Evolutionary conservation across 2,888 invertebrate genomes (phyloP).

Genomic region (Cremastobaeus sp.): DNA sequence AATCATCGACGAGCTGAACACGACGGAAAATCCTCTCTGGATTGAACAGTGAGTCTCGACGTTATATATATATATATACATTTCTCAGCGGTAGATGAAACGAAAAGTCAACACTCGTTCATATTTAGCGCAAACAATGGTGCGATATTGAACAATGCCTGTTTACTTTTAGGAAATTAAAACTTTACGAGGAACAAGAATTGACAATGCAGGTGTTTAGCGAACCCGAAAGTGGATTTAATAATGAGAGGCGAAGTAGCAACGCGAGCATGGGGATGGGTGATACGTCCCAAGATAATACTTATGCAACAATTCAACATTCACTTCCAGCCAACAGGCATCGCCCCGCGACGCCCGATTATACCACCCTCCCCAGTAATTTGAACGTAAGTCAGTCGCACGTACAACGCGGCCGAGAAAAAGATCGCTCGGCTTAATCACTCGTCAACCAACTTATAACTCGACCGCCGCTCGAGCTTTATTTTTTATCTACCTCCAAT

Average conservation of each 20-base stretch:
- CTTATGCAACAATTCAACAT: constrained; percentile 89
- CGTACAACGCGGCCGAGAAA: constrained; percentile 6
- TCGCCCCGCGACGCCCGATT: constrained; percentile 76
- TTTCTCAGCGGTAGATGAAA: background rate
- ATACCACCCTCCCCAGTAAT: constrained; percentile 80
- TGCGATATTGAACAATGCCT: background rate
- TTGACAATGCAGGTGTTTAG: constrained; percentile 95
- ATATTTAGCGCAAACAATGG: constrained; percentile 6
- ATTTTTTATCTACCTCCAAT: too few species aligned
- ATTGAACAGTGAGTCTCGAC: constrained; percentile 90
- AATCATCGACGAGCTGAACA: constrained; percentile 90
- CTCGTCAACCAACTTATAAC: too few species aligned
- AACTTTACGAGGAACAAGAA: constrained; percentile 94
- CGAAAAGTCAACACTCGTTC: background rate
- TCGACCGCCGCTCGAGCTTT: too few species aligned
- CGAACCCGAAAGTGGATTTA: constrained; percentile 84
- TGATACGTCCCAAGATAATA: constrained; percentile 82
- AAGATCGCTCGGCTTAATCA: too few species aligned
- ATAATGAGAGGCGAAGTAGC: constrained; percentile 79
- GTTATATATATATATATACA: too few species aligned
- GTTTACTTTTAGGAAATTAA: constrained; percentile 82
- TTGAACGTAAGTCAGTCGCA: constrained; percentile 78
- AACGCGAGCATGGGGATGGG: constrained; percentile 78
- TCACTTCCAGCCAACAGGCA: constrained; percentile 78
- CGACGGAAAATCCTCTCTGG: constrained; percentile 95